Percentiles rank a stretch among this genome's conserved stretches.
phyloP scores from a whole-genome alignment of 2,113 vertebrate genomes.

The Machaerirhynchus nigripectus region DNA sequence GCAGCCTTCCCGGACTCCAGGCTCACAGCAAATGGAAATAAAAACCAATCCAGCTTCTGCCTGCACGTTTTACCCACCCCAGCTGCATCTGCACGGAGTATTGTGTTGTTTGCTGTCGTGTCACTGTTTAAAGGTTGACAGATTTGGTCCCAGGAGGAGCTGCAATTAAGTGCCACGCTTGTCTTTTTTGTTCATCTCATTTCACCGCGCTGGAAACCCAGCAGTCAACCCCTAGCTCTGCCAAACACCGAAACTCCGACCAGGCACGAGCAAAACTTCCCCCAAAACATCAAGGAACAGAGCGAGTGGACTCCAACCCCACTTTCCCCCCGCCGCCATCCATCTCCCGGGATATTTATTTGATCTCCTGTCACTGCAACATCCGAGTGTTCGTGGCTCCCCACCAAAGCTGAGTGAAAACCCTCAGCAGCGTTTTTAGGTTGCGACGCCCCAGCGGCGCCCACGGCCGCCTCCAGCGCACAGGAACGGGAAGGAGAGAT shows the following conservation, averaged over 20 bases:
- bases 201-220: not conserved
- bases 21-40: not conserved
- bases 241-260: not conserved
- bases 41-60: not conserved
- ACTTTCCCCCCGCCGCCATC: not conserved
- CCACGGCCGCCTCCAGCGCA: not conserved
- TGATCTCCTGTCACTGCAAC: not conserved
- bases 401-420: not conserved
- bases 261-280: not conserved
- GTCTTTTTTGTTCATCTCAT: not conserved
- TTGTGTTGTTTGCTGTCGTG: not conserved
- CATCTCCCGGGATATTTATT: not conserved
- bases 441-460: rapidly evolving
- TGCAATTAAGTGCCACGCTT: not conserved
- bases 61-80: not conserved
- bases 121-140: not conserved
- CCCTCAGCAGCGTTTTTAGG: rapidly evolving
- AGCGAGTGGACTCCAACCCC: not conserved
- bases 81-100: not conserved
- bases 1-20: not conserved
- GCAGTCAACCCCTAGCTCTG: not conserved
- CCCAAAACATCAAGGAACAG: not conserved
- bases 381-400: not conserved
- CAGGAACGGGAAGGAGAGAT: not conserved
- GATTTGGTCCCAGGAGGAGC: not conserved